These are phyloP conservation scores for Clarias fuscus DNA, from an alignment of 2,797 vertebrate genomes.

Conservation along the genomic window DNA sequence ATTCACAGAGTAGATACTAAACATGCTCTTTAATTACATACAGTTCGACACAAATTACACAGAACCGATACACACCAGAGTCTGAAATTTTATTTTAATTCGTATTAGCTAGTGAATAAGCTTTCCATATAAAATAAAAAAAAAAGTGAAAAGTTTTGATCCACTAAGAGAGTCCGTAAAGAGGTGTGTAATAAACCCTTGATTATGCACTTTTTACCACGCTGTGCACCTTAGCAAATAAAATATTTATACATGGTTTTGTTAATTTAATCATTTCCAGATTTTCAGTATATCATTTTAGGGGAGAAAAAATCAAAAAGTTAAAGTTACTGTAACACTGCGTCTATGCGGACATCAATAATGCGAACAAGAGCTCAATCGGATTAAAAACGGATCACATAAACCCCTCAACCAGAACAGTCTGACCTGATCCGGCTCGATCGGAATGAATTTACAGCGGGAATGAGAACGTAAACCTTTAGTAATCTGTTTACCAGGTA, in stretches of 20 bases:
- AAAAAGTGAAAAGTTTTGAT: neutral
- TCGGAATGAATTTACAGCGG: too few species aligned
- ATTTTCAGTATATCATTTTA: neutral
- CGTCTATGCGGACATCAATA: too few species aligned
- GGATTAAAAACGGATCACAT: too few species aligned
- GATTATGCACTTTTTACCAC: neutral
- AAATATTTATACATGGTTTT: neutral
- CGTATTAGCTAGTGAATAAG: neutral
- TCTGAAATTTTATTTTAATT: neutral
- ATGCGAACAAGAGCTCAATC: too few species aligned
- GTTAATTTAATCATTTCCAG: neutral
- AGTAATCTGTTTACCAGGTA: too few species aligned
- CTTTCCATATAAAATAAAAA: neutral
- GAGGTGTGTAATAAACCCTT: neutral
- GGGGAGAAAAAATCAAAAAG: neutral
- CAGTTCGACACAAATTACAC: neutral
- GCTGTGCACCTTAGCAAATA: neutral
- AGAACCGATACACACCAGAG: neutral
- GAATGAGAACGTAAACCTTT: too few species aligned
- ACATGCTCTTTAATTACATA: neutral
- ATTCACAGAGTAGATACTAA: neutral
- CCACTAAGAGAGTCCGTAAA: neutral
- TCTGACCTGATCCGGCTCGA: too few species aligned
- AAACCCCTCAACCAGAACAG: too few species aligned
- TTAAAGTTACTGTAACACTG: too few species aligned